These are phyloP conservation scores for Eubasilissa splendida DNA, from an alignment of 2,888 invertebrate species.

Conservation along the genomic window DNA sequence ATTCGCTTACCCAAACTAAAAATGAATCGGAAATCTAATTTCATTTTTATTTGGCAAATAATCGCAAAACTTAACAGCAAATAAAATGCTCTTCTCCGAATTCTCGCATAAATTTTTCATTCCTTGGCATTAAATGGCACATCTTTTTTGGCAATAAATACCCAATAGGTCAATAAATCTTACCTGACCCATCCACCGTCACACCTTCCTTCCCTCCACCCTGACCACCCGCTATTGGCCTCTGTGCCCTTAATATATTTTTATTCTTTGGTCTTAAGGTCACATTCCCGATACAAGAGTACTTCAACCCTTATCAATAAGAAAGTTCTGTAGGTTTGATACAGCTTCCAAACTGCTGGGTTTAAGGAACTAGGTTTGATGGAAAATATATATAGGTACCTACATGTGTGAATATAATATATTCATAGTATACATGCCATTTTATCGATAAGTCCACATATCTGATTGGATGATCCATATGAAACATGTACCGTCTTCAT, in stretches of 20 bases:
- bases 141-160: slow-evolving; percentile 44
- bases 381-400: not conserved
- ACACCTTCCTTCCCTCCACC: not conserved
- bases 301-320: slow-evolving; percentile 35
- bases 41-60: too few species aligned
- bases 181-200: slow-evolving; percentile 13
- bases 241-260: slow-evolving; percentile 24
- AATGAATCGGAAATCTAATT: too few species aligned
- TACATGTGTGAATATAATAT: not conserved
- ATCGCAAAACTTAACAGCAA: not conserved
- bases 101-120: slow-evolving; percentile 7
- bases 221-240: slow-evolving; percentile 7
- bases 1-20: too few species aligned
- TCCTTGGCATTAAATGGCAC: slow-evolving; percentile 17
- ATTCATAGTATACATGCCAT: too few species aligned
- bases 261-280: slow-evolving; percentile 10
- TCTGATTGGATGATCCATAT: too few species aligned
- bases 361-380: not conserved
- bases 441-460: too few species aligned
- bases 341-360: not conserved
- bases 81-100: slow-evolving; percentile 24
- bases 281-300: slow-evolving; percentile 36
- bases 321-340: slow-evolving; percentile 13
- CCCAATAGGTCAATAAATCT: slow-evolving; percentile 46
- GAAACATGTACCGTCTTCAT: too few species aligned